Evolutionary conservation across 2,888 invertebrate genomes (phyloP).

Genomic region (Pachycephus smyrnensis): DNA sequence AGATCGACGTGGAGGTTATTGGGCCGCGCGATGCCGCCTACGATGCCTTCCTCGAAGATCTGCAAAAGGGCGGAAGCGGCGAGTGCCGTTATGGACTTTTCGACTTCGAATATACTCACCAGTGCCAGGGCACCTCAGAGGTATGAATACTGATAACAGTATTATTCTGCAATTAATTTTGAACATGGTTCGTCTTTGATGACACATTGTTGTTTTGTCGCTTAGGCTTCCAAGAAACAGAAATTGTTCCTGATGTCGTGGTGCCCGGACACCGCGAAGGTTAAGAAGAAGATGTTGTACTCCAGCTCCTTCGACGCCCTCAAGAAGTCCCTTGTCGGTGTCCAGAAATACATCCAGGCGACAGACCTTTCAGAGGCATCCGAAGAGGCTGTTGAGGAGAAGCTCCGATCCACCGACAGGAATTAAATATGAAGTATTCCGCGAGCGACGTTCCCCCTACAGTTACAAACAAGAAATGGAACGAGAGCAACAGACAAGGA

Average conservation of each 20-base stretch:
- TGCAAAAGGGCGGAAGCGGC: constrained; percentile 90
- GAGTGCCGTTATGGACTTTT: constrained; percentile 99
- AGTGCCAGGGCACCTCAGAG: constrained; percentile 96
- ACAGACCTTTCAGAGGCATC: constrained; percentile 95
- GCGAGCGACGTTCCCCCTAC: neutral
- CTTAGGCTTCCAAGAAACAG: constrained; percentile 91
- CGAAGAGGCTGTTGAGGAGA: constrained; percentile 93
- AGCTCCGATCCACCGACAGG: constrained; percentile 94
- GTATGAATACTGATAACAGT: constrained; percentile 50
- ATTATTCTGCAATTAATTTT: neutral
- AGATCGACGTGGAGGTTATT: constrained; percentile 94
- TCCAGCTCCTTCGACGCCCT: constrained; percentile 97
- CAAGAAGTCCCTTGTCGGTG: constrained; percentile 96
- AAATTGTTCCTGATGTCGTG: constrained; percentile 98
- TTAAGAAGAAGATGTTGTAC: constrained; percentile 85
- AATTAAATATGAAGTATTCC: constrained; percentile 70
- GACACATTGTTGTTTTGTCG: neutral
- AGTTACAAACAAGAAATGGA: neutral
- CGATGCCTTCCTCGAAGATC: constrained; percentile 92
- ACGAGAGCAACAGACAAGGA: neutral
- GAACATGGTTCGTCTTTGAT: neutral
- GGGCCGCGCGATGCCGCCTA: constrained; percentile 92
- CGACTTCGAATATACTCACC: constrained; percentile 98
- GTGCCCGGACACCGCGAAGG: constrained; percentile 98
- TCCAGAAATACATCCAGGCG: constrained; percentile 97